Percentiles rank a stretch among this genome's conserved stretches.
Evolutionary conservation across 2,113 vertebrate genomes (phyloP).

Genomic region (Salvelinus alpinus): DNA sequence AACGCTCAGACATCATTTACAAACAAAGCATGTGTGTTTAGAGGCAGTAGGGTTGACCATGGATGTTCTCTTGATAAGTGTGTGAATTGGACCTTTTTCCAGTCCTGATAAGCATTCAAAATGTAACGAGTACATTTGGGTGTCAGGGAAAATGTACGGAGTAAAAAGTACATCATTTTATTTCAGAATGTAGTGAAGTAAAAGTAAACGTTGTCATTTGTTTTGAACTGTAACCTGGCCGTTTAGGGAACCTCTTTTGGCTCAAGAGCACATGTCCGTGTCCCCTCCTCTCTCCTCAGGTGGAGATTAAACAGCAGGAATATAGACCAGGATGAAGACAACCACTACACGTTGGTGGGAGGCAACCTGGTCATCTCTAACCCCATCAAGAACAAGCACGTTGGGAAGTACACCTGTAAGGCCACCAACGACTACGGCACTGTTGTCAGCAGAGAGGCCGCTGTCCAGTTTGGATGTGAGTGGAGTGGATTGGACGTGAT

Average conservation of each 20-base stretch:
- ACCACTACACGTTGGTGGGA: conserved; percentile 84
- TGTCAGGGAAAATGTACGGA: too few relatives aligned
- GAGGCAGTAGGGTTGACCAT: too few relatives aligned
- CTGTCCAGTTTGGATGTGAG: conserved; percentile 94
- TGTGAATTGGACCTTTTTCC: neutral
- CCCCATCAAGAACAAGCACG: conserved; percentile 82
- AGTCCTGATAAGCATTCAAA: too few relatives aligned
- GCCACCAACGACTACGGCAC: conserved; percentile 86
- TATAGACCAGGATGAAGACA: conserved; percentile 76
- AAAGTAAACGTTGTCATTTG: too few relatives aligned
- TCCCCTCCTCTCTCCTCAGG: conserved; percentile 62
- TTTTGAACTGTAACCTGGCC: too few relatives aligned
- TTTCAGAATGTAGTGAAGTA: too few relatives aligned
- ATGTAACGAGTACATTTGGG: too few relatives aligned
- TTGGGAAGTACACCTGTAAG: conserved; percentile 86
- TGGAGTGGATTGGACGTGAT: conserved; percentile 13
- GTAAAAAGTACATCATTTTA: too few relatives aligned
- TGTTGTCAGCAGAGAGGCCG: conserved; percentile 86
- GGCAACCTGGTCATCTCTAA: conserved; percentile 89
- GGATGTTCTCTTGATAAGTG: neutral
- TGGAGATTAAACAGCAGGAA: conserved; percentile 85
- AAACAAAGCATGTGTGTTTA: too few relatives aligned
- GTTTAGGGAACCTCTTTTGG: too few relatives aligned
- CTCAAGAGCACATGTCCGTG: neutral
- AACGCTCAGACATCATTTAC: too few relatives aligned